Conservation (phyloP, 2,888 invertebrate species). For the Rhingia campestris region DNA sequence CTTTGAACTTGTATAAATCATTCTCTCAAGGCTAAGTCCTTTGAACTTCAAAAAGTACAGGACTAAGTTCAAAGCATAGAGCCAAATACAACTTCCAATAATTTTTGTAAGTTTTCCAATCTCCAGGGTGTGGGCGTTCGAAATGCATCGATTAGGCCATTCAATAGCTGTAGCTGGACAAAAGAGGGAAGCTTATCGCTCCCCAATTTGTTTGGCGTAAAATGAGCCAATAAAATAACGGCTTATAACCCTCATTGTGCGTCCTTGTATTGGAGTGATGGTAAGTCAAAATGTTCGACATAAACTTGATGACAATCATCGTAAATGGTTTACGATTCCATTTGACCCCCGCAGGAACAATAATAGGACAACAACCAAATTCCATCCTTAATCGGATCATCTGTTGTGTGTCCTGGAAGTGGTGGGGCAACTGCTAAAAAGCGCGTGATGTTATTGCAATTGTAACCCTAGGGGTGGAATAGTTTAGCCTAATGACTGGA, state of each 20-base stretch:
- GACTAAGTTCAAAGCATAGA: neutral
- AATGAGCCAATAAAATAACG: slow-evolving; percentile 17
- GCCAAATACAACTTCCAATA: too few species aligned
- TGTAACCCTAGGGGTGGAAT: neutral
- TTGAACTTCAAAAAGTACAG: neutral
- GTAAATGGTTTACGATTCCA: slow-evolving; percentile 43
- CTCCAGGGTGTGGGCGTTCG: neutral
- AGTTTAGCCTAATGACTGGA: slow-evolving; percentile 55
- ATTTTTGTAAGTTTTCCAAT: too few species aligned
- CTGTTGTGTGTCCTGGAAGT: neutral
- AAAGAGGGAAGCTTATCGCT: slow-evolving; percentile 9
- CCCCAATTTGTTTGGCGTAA: slow-evolving; percentile 20
- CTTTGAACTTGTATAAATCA: slow-evolving; percentile 10
- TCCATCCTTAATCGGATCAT: slow-evolving; percentile 38
- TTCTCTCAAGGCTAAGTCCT: neutral
- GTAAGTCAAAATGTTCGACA: slow-evolving; percentile 9
- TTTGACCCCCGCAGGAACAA: slow-evolving; percentile 10
- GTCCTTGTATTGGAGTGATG: neutral
- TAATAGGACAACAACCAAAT: slow-evolving; percentile 20
- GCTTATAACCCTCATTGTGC: slow-evolving; percentile 4
- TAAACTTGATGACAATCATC: slow-evolving; percentile 8
- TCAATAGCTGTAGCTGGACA: neutral
- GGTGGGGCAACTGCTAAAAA: neutral
- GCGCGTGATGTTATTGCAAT: slow-evolving; percentile 7
- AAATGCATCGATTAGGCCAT: neutral